Base-by-base conservation (phyloP, 1,140 invertebrate genomes). In the Drosophila pandora region DNA sequence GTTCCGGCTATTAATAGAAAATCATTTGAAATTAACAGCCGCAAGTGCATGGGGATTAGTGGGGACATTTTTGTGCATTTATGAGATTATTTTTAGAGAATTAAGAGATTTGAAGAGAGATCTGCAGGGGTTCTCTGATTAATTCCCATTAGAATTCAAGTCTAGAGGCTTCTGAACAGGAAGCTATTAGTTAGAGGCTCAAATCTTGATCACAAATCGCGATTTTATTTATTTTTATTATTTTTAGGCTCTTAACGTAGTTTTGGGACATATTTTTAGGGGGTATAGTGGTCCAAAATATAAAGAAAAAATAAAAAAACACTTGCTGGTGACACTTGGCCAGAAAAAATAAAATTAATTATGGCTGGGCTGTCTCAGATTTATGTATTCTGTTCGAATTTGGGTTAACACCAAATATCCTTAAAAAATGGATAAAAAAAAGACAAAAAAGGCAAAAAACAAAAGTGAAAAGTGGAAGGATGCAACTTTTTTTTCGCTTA, bases 401-500 rank as follows among this genome's bases (percentile, higher is more conserved):
- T 58, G 73, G 81, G 78, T 80, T 85, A 28, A 28, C 34, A 43
- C 21, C 17, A 47, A 22, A 47, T 1, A 23, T 9, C 3, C 43
- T 8, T 2, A 22, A 47, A 47, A 47, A 43, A 78, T 83, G 48
- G 77, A 43, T 30, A 41, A 64, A 47, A 47, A 10, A 22, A 22
- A 48, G 21, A 25, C 41, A 13, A 12, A 34, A 10, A 56, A 13
- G 32, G 39, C 32, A 48, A 50, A n/a, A 48, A 12, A 5, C 13
- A 13, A 17, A 25, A 8, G 30, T 12, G 10, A 25, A 21, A 21
- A 22, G 22, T 3, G 8, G 58, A 53, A 61, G 68, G 73, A 70
- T 69, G 67, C 64, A 85, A 85, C 73, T 77, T 85, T 74, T 85
- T 41, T 41, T 77, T 61, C 74, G 82, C 81, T 85, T 85, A 85